Percentiles rank a stretch among this genome's conserved stretches.
Evolutionary conservation across 2,797 vertebrate genomes (phyloP).

Genomic region (Leucoraja ocellata): DNA sequence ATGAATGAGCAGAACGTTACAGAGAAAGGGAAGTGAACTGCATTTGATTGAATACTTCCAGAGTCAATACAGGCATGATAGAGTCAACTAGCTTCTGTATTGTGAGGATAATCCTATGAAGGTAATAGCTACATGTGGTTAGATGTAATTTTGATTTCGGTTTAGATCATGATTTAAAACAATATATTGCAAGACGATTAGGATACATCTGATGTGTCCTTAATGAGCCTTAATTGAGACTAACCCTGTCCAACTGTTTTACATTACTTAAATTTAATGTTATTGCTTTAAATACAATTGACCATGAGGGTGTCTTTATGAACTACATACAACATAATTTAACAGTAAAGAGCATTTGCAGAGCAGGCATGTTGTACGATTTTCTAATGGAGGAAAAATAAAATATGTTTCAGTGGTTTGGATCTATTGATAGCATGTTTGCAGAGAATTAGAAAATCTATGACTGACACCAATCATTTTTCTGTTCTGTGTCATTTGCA

Average conservation of each 20-base stretch:
- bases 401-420: neutral
- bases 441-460: too few relatives aligned
- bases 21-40: neutral
- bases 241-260: slow-evolving; percentile 9
- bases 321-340: neutral
- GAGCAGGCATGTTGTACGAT: neutral
- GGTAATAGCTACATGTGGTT: neutral
- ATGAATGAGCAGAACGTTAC: neutral
- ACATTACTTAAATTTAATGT: slow-evolving; percentile 15
- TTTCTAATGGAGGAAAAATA: neutral
- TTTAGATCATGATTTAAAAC: neutral
- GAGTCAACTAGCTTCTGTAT: neutral
- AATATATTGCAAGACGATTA: neutral
- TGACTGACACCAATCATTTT: too few relatives aligned
- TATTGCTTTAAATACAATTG: slow-evolving; percentile 19
- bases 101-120: neutral
- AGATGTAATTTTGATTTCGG: neutral
- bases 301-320: neutral
- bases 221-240: neutral
- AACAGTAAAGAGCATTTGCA: slow-evolving; percentile 15
- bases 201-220: neutral
- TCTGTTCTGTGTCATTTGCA: too few relatives aligned
- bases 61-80: neutral
- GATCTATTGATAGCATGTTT: neutral
- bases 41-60: neutral